Percentiles rank a stretch among this genome's conserved stretches.
phyloP scores from a whole-genome alignment of 2,888 invertebrate species.

The Troides oblongomaculatus region DNA sequence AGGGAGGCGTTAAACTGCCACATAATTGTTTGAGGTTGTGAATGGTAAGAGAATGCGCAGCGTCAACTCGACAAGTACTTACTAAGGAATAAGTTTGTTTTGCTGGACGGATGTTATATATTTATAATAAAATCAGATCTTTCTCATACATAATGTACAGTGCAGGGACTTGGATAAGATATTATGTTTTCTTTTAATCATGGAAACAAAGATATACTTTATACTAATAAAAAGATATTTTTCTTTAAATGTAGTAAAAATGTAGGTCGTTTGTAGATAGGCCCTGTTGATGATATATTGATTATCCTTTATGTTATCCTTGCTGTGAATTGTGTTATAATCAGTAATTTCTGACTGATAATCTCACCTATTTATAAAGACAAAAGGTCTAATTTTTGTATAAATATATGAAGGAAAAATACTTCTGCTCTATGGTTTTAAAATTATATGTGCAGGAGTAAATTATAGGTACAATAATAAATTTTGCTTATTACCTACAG shows the following conservation, averaged over 20 bases:
- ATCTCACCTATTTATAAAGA: background rate
- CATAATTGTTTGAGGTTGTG: slow-evolving; percentile 66
- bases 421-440: background rate
- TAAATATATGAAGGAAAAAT: background rate
- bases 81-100: slow-evolving; percentile 32
- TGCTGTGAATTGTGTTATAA: background rate
- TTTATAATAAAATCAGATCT: slow-evolving; percentile 15
- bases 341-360: background rate
- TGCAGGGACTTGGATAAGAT: too few species aligned
- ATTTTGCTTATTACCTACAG: slow-evolving; percentile 1
- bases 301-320: background rate
- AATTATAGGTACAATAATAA: background rate
- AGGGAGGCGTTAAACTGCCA: slow-evolving; percentile 62
- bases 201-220: too few species aligned
- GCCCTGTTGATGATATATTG: background rate
- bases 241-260: background rate
- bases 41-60: slow-evolving; percentile 60
- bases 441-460: background rate
- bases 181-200: too few species aligned
- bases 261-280: background rate
- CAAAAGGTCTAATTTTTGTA: background rate
- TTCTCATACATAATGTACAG: background rate
- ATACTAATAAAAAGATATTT: background rate
- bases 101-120: slow-evolving; percentile 19
- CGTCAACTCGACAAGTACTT: slow-evolving; percentile 49